Evolutionary conservation across 1,140 invertebrate species (phyloP).

Genomic region (Brachionus rubens): DNA sequence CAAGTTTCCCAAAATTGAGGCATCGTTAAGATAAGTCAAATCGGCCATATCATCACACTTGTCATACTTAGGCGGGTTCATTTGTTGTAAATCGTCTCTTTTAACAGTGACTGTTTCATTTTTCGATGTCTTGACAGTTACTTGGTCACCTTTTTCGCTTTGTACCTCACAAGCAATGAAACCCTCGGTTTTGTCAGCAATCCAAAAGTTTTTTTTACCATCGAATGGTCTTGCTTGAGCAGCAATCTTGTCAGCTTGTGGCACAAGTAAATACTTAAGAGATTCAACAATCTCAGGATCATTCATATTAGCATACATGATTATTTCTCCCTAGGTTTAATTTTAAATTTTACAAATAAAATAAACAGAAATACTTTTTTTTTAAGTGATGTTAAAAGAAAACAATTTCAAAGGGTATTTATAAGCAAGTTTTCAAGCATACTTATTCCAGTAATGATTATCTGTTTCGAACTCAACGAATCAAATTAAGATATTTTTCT

Average conservation of each 20-base stretch:
- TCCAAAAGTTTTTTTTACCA: slow-evolving; percentile 99
- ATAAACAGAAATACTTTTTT: too few species aligned
- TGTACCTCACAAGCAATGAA: slow-evolving; percentile 94
- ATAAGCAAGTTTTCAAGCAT: too few species aligned
- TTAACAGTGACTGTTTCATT: slow-evolving; percentile 71
- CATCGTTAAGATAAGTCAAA: slow-evolving; percentile 99
- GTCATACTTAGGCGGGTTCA: slow-evolving; percentile 99
- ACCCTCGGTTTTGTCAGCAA: slow-evolving; percentile 93
- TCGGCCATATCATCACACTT: slow-evolving; percentile 99
- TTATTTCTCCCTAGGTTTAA: background rate
- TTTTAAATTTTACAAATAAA: too few species aligned
- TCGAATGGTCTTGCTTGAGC: slow-evolving; percentile 90
- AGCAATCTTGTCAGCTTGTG: slow-evolving; percentile 43
- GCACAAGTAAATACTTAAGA: slow-evolving; percentile 41
- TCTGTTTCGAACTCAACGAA: too few species aligned
- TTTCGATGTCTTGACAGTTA: slow-evolving; percentile 72
- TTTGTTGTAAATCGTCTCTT: slow-evolving; percentile 92
- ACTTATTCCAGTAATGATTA: too few species aligned
- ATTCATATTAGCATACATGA: slow-evolving; percentile 21
- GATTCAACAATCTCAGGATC: slow-evolving; percentile 47
- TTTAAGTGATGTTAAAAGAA: too few species aligned
- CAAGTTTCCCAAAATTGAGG: slow-evolving; percentile 96
- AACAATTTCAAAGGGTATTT: too few species aligned
- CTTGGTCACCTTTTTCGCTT: slow-evolving; percentile 94
- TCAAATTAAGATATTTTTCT: too few species aligned